A percentile compares a stretch with the other conserved stretches of the same genome.
phyloP scores from a whole-genome alignment of 1,140 invertebrate species.

The Cephus cinctus region DNA sequence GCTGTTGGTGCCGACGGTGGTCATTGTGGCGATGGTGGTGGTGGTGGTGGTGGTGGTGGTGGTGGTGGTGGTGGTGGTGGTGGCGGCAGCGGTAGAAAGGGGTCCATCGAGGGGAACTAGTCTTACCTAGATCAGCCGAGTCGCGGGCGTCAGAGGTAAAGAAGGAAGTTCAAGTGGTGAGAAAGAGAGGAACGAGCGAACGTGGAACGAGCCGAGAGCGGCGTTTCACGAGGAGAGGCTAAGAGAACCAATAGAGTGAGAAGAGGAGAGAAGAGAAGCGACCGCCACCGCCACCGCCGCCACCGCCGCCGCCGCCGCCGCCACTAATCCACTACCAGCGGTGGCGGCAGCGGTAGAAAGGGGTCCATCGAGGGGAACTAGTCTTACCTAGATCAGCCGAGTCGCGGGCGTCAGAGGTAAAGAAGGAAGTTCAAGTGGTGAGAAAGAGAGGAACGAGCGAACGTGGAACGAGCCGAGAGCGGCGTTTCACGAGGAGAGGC shows the following conservation, averaged over 20 bases:
- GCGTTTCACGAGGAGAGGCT: background rate
- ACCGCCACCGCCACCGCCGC: no score
- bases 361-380: constrained; percentile 34
- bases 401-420: constrained; percentile 8
- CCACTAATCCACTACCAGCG: no score
- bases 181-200: background rate
- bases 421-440: background rate
- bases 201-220: constrained; percentile 7
- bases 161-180: background rate
- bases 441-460: constrained; percentile 11
- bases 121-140: background rate
- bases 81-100: background rate
- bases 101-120: background rate
- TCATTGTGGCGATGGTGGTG: background rate
- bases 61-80: background rate
- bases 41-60: background rate
- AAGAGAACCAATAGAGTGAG: constrained; percentile 5
- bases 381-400: constrained; percentile 34
- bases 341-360: constrained; percentile 22
- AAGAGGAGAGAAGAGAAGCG: constrained; percentile 1
- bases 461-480: background rate
- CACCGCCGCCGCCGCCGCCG: no score
- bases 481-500: background rate
- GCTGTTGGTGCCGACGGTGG: background rate
- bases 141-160: constrained; percentile 3